Base-by-base conservation (phyloP, 2,113 vertebrate genomes). In the Lepisosteus oculatus region DNA sequence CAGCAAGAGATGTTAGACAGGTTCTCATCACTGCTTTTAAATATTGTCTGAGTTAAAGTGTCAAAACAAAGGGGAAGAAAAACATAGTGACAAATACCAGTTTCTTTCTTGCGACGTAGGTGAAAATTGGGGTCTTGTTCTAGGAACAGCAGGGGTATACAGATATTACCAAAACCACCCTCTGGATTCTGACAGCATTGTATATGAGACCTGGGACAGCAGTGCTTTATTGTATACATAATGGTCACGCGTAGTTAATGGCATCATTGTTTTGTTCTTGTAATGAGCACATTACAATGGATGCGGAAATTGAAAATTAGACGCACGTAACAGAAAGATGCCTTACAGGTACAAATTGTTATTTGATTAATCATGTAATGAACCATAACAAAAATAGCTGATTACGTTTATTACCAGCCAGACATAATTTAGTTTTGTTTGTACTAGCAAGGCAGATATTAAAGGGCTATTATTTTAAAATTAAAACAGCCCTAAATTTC, bases 291-390 rank as follows among this genome's bases (percentile, higher is more conserved):
- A 70, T 65, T 63, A 55, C 13, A 59, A 51, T 44, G 63, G 55
- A 43, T 55, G 12, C 11, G n/a, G 62, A 77, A 67, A 69, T 67
- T 56, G 56, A 68, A 44, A 72, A 67, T 70, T 14, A 80, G 68
- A 74, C 75, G 72, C 70, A 67, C 67, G 72, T 54, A 73, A 65
- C 57, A 74, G 62, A 17, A 78, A 79, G 68, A 74, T 15, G 47
- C 76, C 65, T 78, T 78, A 42, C 5, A 47, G 43, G 45, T 71
- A 56, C 29, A 61, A 71, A 65, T 61, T 77, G 45, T 69, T 77
- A 73, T 43, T 71, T 78, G 68, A 79, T 64, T 75, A 79, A 74
- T 76, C 78, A 72, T 67, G 74, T 82, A 84, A 84, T 78, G 77
- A 78, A 78, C 79, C 72, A 80, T 83, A 84, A 76, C 61, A 43